Percentiles rank a stretch among this genome's conserved stretches.
Conservation (phyloP, 1,140 invertebrate species). For the Nomia melanderi region DNA sequence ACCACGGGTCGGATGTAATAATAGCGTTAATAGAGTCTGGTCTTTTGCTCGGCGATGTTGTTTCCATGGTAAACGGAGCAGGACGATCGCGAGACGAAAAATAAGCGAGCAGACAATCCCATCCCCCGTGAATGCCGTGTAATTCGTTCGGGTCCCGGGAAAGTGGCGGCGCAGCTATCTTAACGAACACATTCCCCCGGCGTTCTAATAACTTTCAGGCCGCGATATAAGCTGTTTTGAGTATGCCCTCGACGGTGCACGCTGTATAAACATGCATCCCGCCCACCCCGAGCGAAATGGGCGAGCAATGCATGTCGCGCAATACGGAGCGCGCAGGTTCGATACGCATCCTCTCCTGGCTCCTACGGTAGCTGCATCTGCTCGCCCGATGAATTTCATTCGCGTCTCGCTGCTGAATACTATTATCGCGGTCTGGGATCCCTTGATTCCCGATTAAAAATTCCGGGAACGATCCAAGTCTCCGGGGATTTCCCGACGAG, state of each 20-base stretch:
- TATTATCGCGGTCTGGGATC: background rate
- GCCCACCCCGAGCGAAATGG: slow-evolving; percentile 34
- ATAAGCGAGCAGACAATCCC: background rate
- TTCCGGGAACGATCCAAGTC: background rate
- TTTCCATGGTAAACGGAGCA: too few relatives aligned
- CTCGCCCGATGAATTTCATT: slow-evolving; percentile 31
- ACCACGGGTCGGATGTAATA: too few relatives aligned
- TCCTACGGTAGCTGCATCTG: slow-evolving; percentile 31
- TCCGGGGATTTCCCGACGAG: too few relatives aligned
- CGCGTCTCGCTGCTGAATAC: background rate
- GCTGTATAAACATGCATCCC: slow-evolving; percentile 47
- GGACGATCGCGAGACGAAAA: too few relatives aligned
- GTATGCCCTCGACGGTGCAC: slow-evolving; percentile 32
- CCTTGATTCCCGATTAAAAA: background rate
- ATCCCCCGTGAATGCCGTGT: background rate
- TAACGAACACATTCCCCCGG: background rate
- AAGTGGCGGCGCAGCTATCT: background rate
- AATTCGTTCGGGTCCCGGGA: background rate
- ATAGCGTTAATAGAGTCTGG: too few relatives aligned
- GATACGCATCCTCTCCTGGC: slow-evolving; percentile 43
- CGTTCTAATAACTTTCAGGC: slow-evolving; percentile 24
- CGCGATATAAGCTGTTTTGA: slow-evolving; percentile 20
- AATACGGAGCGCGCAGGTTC: slow-evolving; percentile 50
- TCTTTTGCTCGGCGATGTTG: too few relatives aligned
- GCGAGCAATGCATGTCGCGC: slow-evolving; percentile 52